These are phyloP conservation scores for Galeopsomyia nigrocyanea DNA, from an alignment of 2,888 invertebrate genomes.

Conservation along the genomic window DNA sequence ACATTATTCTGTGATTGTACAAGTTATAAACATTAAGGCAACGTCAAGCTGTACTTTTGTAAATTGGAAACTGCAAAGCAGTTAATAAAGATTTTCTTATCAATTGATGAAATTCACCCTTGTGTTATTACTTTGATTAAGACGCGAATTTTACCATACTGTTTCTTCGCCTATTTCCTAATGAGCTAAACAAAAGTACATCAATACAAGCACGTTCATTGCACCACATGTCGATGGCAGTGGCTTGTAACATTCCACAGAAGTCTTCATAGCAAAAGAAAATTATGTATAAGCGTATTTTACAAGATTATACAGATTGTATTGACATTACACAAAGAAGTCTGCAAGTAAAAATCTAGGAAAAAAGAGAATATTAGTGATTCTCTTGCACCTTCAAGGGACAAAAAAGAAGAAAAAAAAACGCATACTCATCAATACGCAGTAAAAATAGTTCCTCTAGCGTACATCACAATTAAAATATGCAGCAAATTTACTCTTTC, in stretches of 20 bases:
- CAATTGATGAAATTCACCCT: conserved; percentile 26
- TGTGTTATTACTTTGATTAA: conserved; percentile 15
- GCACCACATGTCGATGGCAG: conserved; percentile 15
- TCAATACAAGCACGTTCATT: conserved; percentile 7
- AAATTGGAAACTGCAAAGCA: conserved; percentile 40
- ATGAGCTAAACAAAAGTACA: conserved; percentile 10
- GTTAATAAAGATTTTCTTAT: conserved; percentile 39
- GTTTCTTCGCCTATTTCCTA: background rate
- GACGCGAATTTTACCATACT: conserved; percentile 5
- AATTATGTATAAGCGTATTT: conserved; percentile 47
- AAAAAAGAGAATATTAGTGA: conserved; percentile 35
- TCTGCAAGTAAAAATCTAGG: conserved; percentile 43
- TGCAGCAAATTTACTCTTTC: conserved; percentile 24
- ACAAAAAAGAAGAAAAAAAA: conserved; percentile 25
- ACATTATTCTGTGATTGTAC: conserved; percentile 50
- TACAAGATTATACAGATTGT: conserved; percentile 47
- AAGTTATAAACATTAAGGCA: conserved; percentile 51
- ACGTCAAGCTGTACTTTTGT: conserved; percentile 48
- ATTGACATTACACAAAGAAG: conserved; percentile 32
- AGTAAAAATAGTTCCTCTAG: conserved; percentile 30
- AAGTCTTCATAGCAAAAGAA: conserved; percentile 37
- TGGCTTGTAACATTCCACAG: conserved; percentile 36
- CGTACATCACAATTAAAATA: conserved; percentile 28
- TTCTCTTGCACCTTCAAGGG: conserved; percentile 38
- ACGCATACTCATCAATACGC: conserved; percentile 20